Evolutionary conservation across 2,888 invertebrate genomes (phyloP).

Genomic region (Micoletzkya japonica): DNA sequence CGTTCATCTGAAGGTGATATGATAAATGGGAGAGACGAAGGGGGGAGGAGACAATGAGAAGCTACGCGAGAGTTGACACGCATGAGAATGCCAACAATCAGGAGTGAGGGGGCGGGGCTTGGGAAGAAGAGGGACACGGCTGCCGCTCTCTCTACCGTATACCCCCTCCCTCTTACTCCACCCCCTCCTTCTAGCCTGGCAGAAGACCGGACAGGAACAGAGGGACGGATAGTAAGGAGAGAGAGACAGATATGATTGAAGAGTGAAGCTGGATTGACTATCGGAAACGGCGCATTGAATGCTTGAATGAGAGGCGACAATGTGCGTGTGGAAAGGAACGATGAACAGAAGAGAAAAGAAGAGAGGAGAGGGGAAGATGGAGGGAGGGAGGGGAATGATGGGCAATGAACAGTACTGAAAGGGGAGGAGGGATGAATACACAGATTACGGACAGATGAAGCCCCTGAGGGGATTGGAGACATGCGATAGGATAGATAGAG

Average conservation of each 20-base stretch:
- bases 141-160: conserved; percentile 5
- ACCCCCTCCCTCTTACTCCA: not conserved
- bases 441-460: conserved; percentile 8
- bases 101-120: not conserved
- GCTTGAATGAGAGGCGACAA: conserved; percentile 17
- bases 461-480: not conserved
- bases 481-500: too few species aligned
- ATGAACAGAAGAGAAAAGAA: not conserved
- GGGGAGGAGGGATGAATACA: not conserved
- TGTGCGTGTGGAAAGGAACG: conserved; percentile 1
- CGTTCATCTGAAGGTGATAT: conserved; percentile 33
- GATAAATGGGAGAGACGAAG: conserved; percentile 10
- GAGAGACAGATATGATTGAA: conserved; percentile 4
- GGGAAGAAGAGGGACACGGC: not conserved
- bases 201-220: not conserved
- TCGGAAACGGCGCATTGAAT: not conserved
- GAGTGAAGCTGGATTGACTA: not conserved
- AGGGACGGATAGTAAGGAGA: conserved; percentile 8
- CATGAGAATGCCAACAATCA: not conserved
- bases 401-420: not conserved
- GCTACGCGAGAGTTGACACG: not conserved
- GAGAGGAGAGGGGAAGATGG: not conserved
- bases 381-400: not conserved
- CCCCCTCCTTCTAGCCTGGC: not conserved
- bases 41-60: conserved; percentile 10